Evolutionary conservation across 92 coral and sea anemone genomes (phyloP), one percentile per base, ranked within the genome.

Genomic region (Chrysogorgia sp.): DNA sequence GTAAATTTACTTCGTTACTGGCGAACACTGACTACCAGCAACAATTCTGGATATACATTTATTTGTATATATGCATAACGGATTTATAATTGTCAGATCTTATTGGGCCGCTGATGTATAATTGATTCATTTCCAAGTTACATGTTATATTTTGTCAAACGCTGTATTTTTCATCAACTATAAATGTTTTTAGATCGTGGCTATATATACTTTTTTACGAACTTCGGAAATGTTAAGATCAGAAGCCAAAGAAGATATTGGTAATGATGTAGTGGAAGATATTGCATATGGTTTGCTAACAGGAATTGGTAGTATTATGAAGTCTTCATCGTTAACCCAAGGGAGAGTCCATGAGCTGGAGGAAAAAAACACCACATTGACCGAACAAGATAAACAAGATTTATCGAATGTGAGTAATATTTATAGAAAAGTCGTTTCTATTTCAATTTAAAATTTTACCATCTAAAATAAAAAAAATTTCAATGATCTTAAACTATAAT

Each of bases 281-380:
- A 33, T 35, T 3, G 40, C 66, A 24, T 1, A 0, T 10, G 43
- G 22, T 10, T 19, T 74, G 30, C 19, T 58, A 5, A 28, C 6
- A 0, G 66, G 66, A 37, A 1, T 56, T 41, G 80, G 66, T 26
- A 33, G 56, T 14, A 8, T 33, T 55, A 35, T 74, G 15, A 7
- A 31, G 2, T 52, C 67, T 30, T 74, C 80, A 22, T 74, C 80
- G 29, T 0, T 24, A 17, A 67, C 74, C 30, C 74, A 67, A 67
- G 57, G 53, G 3, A 67, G 47, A 4, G 15, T 67, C 26, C 55
- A 30, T 28, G 74, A 40, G 40, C 41, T n/a, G 47, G 37, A 24
- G 22, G 25, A 49, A 29, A 45, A 47, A 2, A 65, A 65, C 34
- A 26, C 29, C 17, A 48, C 76, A 15, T 10, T 69, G 50, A 55